phyloP scores from a whole-genome alignment of 2,797 vertebrate genomes.

The Prunella strophiata region DNA sequence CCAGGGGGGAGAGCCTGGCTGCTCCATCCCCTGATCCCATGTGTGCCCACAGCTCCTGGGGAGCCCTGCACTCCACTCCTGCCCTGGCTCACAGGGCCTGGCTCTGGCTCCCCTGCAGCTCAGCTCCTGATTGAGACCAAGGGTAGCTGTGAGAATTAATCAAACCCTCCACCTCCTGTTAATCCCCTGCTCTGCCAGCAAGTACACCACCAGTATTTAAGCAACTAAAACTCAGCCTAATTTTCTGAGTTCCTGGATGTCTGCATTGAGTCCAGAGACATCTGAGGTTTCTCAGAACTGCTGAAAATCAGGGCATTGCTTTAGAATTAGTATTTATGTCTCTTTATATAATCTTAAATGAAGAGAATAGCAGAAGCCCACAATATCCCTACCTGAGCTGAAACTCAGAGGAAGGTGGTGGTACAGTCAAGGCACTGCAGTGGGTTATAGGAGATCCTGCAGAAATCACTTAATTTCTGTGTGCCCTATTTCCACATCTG shows the following conservation, averaged over 20 bases:
- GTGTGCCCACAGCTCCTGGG: background rate
- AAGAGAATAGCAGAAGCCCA: background rate
- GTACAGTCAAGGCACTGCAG: background rate
- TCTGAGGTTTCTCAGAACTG: background rate
- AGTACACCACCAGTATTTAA: background rate
- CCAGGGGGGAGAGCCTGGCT: background rate
- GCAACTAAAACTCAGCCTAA: background rate
- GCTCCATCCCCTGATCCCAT: fast-evolving
- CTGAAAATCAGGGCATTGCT: background rate
- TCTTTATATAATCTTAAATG: background rate
- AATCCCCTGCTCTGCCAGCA: background rate
- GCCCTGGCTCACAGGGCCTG: background rate
- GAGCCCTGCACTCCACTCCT: background rate
- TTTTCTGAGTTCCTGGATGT: background rate
- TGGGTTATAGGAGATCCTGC: background rate
- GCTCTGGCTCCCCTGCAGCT: background rate
- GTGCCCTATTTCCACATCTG: conserved; percentile 57
- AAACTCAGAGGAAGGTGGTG: background rate
- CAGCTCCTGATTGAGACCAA: background rate
- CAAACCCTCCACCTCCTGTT: background rate
- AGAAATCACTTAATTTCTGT: background rate
- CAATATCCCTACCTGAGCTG: background rate
- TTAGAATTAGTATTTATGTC: background rate
- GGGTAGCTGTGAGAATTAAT: background rate
- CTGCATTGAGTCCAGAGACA: background rate